A percentile compares a stretch with the other conserved stretches of the same genome.
Evolutionary conservation across 2,888 invertebrate genomes (phyloP).

Genomic region (Hydrotaea diabolus): DNA sequence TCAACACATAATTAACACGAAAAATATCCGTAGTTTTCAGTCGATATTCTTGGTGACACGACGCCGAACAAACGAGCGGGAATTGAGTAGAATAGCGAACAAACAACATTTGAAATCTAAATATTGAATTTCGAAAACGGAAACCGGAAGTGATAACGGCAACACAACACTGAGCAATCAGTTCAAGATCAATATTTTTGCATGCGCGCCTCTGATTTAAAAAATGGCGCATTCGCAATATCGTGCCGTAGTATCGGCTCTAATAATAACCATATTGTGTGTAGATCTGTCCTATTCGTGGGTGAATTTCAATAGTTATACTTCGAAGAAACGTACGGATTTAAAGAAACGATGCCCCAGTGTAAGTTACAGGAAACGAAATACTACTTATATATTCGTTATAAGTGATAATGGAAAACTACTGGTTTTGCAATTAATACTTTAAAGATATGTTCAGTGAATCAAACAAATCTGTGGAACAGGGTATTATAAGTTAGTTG

Average conservation of each 20-base stretch:
- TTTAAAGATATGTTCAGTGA: too few species aligned
- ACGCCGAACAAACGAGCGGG: slow-evolving; percentile 16
- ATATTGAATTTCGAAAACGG: slow-evolving; percentile 35
- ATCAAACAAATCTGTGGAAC: too few species aligned
- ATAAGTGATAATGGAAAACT: too few species aligned
- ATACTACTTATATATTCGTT: too few species aligned
- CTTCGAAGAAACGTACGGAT: slow-evolving; percentile 73
- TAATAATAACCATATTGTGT: slow-evolving; percentile 51
- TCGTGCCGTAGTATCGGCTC: slow-evolving; percentile 24
- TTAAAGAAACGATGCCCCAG: slow-evolving; percentile 74
- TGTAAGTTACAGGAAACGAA: slow-evolving; percentile 68
- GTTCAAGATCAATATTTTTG: background rate
- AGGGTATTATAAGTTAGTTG: too few species aligned
- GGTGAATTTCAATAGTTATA: slow-evolving; percentile 74
- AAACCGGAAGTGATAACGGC: slow-evolving; percentile 56
- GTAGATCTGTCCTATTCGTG: slow-evolving; percentile 69
- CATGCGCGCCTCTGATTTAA: background rate
- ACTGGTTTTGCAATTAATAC: too few species aligned
- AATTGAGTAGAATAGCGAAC: background rate
- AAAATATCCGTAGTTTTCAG: slow-evolving; percentile 54
- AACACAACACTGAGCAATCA: background rate
- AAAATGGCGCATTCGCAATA: slow-evolving; percentile 37
- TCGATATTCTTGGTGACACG: slow-evolving; percentile 57
- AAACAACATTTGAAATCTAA: background rate
- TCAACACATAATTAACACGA: slow-evolving; percentile 21